These are phyloP conservation scores for Epicauta chinensis DNA, from an alignment of 1,140 invertebrate species.

Conservation along the genomic window DNA sequence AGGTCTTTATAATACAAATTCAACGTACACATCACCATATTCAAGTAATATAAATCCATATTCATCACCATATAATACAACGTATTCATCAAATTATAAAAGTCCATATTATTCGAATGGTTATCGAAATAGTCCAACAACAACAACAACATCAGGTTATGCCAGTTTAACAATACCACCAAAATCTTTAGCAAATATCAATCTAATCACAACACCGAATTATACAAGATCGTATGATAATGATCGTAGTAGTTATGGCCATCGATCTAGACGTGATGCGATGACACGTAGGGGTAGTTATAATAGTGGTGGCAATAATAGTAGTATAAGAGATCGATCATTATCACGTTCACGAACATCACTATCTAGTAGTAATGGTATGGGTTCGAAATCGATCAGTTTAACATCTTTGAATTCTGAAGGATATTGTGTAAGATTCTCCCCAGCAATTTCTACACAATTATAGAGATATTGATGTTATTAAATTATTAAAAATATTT, in stretches of 20 bases:
- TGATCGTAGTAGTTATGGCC: constrained; percentile 9
- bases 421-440: constrained; percentile 59
- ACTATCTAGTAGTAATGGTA: constrained; percentile 24
- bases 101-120: constrained; percentile 40
- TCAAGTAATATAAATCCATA: constrained; percentile 11
- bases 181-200: constrained; percentile 31
- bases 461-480: not conserved
- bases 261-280: constrained; percentile 23
- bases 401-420: constrained; percentile 53
- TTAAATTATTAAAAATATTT: not conserved
- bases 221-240: constrained; percentile 32
- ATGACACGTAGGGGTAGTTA: constrained; percentile 29
- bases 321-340: constrained; percentile 27
- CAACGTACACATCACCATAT: constrained; percentile 1
- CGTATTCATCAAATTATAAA: constrained; percentile 35
- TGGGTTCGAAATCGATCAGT: constrained; percentile 44
- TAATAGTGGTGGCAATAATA: not conserved
- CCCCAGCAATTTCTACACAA: too few relatives aligned
- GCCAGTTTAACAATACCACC: constrained; percentile 39
- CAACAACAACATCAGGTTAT: constrained; percentile 24
- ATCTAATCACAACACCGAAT: constrained; percentile 27
- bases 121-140: constrained; percentile 22
- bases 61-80: constrained; percentile 37
- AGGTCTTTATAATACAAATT: constrained; percentile 22
- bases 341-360: constrained; percentile 34